Evolutionary conservation across 2,797 vertebrate genomes (phyloP).

Genomic region (Pangasius krempfi): DNA sequence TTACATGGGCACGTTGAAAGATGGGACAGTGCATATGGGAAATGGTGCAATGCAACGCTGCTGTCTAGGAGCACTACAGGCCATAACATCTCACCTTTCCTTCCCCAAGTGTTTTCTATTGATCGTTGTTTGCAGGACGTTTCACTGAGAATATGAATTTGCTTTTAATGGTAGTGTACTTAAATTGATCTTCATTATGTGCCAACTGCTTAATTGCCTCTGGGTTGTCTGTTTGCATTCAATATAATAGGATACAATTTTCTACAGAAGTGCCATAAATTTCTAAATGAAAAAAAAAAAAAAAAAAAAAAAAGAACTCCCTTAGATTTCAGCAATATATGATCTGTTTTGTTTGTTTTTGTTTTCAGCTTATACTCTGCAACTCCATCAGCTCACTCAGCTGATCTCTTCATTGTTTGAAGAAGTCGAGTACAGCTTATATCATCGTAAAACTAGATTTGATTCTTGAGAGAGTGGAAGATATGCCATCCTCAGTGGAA

Average conservation of each 20-base stretch:
- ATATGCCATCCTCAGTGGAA: slow-evolving; percentile 63
- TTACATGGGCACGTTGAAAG: slow-evolving; percentile 20
- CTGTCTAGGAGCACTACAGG: slow-evolving; percentile 45
- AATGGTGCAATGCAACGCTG: slow-evolving; percentile 76
- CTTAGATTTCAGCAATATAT: background rate
- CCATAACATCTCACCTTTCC: slow-evolving; percentile 49
- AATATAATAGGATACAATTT: slow-evolving; percentile 29
- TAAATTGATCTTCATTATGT: background rate
- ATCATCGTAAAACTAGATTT: slow-evolving; percentile 22
- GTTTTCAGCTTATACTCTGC: slow-evolving; percentile 22
- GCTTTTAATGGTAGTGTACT: background rate
- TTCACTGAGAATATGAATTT: background rate
- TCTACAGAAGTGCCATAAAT: slow-evolving; percentile 2
- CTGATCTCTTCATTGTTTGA: background rate
- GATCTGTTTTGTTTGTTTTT: slow-evolving; percentile 36
- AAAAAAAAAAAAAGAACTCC: too few relatives aligned
- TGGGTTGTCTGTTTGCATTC: slow-evolving; percentile 46
- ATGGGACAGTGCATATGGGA: slow-evolving; percentile 33
- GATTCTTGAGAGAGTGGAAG: slow-evolving; percentile 60
- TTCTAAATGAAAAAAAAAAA: background rate
- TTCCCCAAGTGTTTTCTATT: slow-evolving; percentile 3
- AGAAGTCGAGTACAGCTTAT: background rate
- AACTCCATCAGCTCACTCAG: background rate
- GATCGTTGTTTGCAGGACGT: background rate
- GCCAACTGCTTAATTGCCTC: slow-evolving; percentile 5